Percentiles rank a stretch among this genome's conserved stretches.
Evolutionary conservation across 2,888 invertebrate genomes (phyloP).

Genomic region (Plusia festucae): DNA sequence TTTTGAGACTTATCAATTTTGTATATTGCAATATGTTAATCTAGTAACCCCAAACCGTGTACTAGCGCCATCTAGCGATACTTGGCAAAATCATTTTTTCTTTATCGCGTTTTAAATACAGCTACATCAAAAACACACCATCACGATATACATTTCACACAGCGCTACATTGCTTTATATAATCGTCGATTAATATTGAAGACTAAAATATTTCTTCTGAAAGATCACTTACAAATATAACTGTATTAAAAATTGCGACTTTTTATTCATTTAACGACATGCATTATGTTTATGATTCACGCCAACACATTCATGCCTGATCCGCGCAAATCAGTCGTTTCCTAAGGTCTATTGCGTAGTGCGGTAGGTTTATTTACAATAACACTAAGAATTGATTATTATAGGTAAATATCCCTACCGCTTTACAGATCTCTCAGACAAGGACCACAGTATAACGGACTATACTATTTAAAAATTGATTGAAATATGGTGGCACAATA

Average conservation of each 20-base stretch:
- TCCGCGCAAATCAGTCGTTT: slow-evolving; percentile 51
- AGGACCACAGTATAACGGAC: slow-evolving; percentile 30
- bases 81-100: slow-evolving; percentile 26
- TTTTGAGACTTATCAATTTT: background rate
- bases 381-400: background rate
- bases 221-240: slow-evolving; percentile 54
- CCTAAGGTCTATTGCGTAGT: slow-evolving; percentile 37
- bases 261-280: slow-evolving; percentile 41
- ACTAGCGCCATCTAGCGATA: slow-evolving; percentile 22
- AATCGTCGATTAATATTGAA: slow-evolving; percentile 57
- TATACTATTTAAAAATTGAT: slow-evolving; percentile 38
- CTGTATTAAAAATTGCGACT: slow-evolving; percentile 57
- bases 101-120: slow-evolving; percentile 23
- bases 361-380: slow-evolving; percentile 35
- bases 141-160: slow-evolving; percentile 50
- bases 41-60: slow-evolving; percentile 14
- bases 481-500: slow-evolving; percentile 57
- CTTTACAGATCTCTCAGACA: slow-evolving; percentile 38
- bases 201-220: slow-evolving; percentile 52
- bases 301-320: slow-evolving; percentile 20
- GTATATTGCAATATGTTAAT: background rate
- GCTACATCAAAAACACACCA: slow-evolving; percentile 35
- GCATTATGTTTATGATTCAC: slow-evolving; percentile 20
- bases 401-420: slow-evolving; percentile 32
- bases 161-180: slow-evolving; percentile 59